phyloP scores from a whole-genome alignment of 2,888 invertebrate genomes.

The Eledona agricola region DNA sequence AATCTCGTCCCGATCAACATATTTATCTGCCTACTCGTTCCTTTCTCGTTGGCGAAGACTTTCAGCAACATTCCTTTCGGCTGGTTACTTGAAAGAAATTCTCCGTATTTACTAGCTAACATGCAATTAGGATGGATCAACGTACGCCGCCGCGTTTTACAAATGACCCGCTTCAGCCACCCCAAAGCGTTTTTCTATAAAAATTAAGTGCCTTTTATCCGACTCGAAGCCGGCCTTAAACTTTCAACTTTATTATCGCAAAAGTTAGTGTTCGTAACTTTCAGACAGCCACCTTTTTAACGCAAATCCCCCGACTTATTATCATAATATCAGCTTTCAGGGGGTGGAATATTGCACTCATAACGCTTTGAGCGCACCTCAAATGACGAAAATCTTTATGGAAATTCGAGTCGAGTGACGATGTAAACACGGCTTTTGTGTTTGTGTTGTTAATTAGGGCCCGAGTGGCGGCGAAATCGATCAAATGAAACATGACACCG shows the following conservation, averaged over 20 bases:
- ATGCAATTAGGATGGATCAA: constrained; percentile 20
- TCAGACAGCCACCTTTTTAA: constrained; percentile 36
- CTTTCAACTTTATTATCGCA: constrained; percentile 43
- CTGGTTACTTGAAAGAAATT: constrained; percentile 17
- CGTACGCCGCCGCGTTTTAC: constrained; percentile 11
- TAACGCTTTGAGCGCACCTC: constrained; percentile 40
- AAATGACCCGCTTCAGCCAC: constrained; percentile 12
- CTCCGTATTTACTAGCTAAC: constrained; percentile 16
- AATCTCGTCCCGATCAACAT: constrained; percentile 16
- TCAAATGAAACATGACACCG: constrained; percentile 37
- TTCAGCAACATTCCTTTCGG: constrained; percentile 24
- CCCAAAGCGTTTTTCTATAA: constrained; percentile 18
- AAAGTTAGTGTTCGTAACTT: too few species aligned
- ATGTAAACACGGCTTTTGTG: constrained; percentile 36
- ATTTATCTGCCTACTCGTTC: too few species aligned
- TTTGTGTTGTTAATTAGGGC: constrained; percentile 38
- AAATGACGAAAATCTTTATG: constrained; percentile 33
- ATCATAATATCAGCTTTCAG: constrained; percentile 46
- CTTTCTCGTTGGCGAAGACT: constrained; percentile 17
- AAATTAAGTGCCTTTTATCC: constrained; percentile 30
- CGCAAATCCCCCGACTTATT: constrained; percentile 45
- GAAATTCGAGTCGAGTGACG: constrained; percentile 23
- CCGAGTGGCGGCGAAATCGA: constrained; percentile 34
- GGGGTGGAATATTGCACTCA: constrained; percentile 45
- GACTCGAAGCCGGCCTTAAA: constrained; percentile 39